Evolutionary conservation across 2,797 vertebrate species (phyloP).

Genomic region (Mormyrus proboscirostris): DNA sequence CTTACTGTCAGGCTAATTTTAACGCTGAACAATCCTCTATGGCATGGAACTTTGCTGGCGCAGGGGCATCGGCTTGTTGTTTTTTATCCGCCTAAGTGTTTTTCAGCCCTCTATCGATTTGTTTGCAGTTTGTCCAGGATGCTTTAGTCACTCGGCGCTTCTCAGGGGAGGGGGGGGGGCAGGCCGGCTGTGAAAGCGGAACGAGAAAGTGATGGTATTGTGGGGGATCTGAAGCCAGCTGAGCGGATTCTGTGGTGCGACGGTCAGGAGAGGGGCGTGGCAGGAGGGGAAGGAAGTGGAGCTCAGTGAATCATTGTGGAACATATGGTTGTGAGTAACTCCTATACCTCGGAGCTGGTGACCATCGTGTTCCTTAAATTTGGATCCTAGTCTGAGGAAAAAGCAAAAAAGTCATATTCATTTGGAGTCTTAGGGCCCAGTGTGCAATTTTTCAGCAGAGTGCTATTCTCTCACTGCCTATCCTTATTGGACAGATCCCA

Average conservation of each 20-base stretch:
- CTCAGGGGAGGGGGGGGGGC: neutral
- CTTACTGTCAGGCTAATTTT: neutral
- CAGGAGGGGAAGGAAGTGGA: neutral
- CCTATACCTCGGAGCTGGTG: neutral
- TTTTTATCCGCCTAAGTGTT: neutral
- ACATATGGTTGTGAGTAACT: neutral
- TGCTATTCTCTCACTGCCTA: neutral
- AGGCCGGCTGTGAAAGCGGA: neutral
- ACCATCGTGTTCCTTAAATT: neutral
- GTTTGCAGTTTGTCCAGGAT: neutral
- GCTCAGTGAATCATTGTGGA: neutral
- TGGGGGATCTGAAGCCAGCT: neutral
- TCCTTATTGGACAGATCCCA: neutral
- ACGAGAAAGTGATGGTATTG: neutral
- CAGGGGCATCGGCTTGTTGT: neutral
- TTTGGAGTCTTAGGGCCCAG: neutral
- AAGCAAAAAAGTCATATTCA: neutral
- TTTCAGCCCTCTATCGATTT: neutral
- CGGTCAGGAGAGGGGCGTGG: neutral
- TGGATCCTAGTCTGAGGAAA: neutral
- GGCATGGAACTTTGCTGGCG: neutral
- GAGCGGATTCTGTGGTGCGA: neutral
- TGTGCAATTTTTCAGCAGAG: neutral
- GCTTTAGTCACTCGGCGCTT: neutral
- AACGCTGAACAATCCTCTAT: neutral